A percentile compares a stretch with the other conserved stretches of the same genome.
These are phyloP conservation scores for Drosophila malerkotliana DNA, from an alignment of 1,140 invertebrate species.

Conservation along the genomic window DNA sequence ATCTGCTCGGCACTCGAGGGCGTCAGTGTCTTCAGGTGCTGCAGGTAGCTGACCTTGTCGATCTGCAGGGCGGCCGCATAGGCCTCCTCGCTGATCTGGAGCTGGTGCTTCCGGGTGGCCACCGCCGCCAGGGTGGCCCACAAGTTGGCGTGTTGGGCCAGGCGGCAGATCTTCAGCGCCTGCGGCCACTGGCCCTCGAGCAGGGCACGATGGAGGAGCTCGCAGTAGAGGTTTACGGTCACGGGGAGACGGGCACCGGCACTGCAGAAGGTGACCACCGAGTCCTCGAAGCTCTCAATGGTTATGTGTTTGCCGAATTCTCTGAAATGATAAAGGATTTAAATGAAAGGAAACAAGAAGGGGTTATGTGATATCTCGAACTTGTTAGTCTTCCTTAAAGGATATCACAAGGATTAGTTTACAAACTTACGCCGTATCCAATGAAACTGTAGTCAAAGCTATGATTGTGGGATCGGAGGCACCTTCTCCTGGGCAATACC, in stretches of 20 bases:
- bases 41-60: slow-evolving; percentile 95
- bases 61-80: slow-evolving; percentile 95
- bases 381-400: background rate
- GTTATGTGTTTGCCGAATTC: slow-evolving; percentile 88
- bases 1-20: slow-evolving; percentile 86
- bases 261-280: slow-evolving; percentile 75
- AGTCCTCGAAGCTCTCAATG: slow-evolving; percentile 92
- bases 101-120: slow-evolving; percentile 90
- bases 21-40: slow-evolving; percentile 89
- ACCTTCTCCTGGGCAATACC: slow-evolving; percentile 92
- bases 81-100: slow-evolving; percentile 94
- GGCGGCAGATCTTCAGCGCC: slow-evolving; percentile 72
- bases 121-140: slow-evolving; percentile 95
- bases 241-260: slow-evolving; percentile 72
- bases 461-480: slow-evolving; percentile 90
- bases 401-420: background rate
- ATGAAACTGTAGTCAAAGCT: slow-evolving; percentile 84
- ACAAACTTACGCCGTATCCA: slow-evolving; percentile 86
- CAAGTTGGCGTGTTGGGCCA: slow-evolving; percentile 88
- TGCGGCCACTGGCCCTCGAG: slow-evolving; percentile 79
- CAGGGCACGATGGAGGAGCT: slow-evolving; percentile 74
- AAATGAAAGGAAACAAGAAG: background rate
- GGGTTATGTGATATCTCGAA: background rate
- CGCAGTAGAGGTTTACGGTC: slow-evolving; percentile 75
- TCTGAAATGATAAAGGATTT: slow-evolving; percentile 25